These are phyloP conservation scores for Scomberomorus guttatus DNA, from an alignment of 2,797 vertebrate genomes.

Conservation along the genomic window DNA sequence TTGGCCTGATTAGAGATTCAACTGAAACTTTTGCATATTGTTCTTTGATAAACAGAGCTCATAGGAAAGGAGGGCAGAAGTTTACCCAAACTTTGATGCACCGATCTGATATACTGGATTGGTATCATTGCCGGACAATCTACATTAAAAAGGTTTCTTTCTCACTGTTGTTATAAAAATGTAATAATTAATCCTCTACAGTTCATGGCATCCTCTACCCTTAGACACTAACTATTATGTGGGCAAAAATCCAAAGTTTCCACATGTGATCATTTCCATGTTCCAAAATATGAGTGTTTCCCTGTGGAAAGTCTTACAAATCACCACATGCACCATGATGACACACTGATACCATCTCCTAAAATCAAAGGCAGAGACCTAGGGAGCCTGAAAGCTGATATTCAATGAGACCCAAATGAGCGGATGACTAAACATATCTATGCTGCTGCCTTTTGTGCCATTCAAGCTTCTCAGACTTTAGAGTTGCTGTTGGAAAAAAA, in stretches of 20 bases:
- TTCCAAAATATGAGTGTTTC: not conserved
- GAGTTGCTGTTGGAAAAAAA: slow-evolving; percentile 50
- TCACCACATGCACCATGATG: not conserved
- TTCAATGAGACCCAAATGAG: not conserved
- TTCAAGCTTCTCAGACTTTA: slow-evolving; percentile 6
- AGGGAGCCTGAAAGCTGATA: no score
- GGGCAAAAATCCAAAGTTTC: not conserved
- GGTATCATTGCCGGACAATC: not conserved
- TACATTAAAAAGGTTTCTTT: no score
- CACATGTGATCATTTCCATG: not conserved
- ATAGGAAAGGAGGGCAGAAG: not conserved
- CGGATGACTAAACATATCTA: not conserved
- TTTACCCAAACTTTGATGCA: not conserved
- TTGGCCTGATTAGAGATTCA: not conserved
- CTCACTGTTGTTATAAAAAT: not conserved
- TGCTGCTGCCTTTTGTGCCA: slow-evolving; percentile 22
- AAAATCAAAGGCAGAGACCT: not conserved
- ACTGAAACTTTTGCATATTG: no score
- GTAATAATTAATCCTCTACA: not conserved
- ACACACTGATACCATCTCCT: not conserved
- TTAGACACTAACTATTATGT: not conserved
- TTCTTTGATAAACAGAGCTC: not conserved
- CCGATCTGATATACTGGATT: not conserved
- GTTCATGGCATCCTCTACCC: no score
- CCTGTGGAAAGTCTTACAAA: not conserved